Evolutionary conservation across 2,797 vertebrate genomes (phyloP).

Genomic region (Gadopsis bispinosus): DNA sequence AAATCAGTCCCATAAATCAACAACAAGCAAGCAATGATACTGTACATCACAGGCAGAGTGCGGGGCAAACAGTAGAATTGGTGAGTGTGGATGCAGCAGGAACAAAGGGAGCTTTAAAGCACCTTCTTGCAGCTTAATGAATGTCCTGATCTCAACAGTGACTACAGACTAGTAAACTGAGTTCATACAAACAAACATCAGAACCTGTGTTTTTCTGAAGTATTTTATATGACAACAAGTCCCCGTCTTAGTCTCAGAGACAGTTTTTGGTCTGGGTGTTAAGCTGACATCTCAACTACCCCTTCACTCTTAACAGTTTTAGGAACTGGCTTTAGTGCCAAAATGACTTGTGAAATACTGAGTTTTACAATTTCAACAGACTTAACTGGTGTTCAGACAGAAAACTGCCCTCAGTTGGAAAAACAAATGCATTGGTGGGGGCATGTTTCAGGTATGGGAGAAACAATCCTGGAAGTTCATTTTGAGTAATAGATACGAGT

Average conservation of each 20-base stretch:
- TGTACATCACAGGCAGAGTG: neutral
- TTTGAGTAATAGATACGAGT: neutral
- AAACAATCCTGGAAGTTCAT: neutral
- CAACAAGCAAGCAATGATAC: neutral
- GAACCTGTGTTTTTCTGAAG: neutral
- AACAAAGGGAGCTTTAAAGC: neutral
- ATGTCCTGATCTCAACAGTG: neutral
- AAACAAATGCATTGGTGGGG: neutral
- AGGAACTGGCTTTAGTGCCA: constrained; percentile 22
- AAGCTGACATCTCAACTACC: neutral
- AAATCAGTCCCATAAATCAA: constrained; percentile 6
- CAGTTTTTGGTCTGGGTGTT: neutral
- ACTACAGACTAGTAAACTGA: neutral
- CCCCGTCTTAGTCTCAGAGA: neutral
- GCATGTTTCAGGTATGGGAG: neutral
- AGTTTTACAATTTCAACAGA: constrained; percentile 31
- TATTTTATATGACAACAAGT: neutral
- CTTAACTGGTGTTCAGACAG: neutral
- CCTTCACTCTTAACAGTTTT: neutral
- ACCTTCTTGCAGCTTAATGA: neutral
- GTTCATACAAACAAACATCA: neutral
- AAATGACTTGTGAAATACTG: constrained; percentile 20
- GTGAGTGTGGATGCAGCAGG: neutral
- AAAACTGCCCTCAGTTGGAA: neutral
- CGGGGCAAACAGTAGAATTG: neutral